A percentile compares a stretch with the other conserved stretches of the same genome.
These are phyloP conservation scores for Numida meleagris DNA, from an alignment of 2,113 vertebrate species.

Conservation along the genomic window DNA sequence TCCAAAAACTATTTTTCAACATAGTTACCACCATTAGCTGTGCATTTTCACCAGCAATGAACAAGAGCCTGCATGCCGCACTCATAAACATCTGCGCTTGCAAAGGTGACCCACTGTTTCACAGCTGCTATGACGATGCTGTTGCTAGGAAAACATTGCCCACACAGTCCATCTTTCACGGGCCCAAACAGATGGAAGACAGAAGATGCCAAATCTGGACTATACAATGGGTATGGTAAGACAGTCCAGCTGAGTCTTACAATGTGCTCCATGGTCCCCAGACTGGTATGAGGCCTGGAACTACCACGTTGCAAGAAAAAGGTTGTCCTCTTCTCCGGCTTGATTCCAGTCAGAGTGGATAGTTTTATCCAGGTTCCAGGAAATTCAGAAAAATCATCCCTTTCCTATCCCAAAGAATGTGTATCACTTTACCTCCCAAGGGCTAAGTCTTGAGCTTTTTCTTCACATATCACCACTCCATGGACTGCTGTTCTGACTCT, in stretches of 20 bases:
- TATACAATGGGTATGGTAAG: neutral
- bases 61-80: too few species aligned
- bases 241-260: neutral
- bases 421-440: neutral
- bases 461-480: neutral
- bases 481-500: neutral
- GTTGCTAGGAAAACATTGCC: neutral
- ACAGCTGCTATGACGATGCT: too few species aligned
- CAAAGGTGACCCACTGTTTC: too few species aligned
- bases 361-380: too few species aligned
- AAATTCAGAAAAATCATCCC: neutral
- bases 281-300: neutral
- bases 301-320: neutral
- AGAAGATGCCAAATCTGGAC: neutral
- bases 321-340: neutral
- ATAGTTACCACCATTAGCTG: too few species aligned
- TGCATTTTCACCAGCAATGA: too few species aligned
- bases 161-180: neutral
- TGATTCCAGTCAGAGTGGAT: neutral
- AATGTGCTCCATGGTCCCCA: neutral
- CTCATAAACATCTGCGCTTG: too few species aligned
- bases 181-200: neutral
- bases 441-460: neutral
- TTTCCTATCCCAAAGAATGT: neutral
- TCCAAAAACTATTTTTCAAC: too few species aligned